Evolutionary conservation across 2,797 vertebrate species (phyloP).

Genomic region (Melanotaenia maccullochi): DNA sequence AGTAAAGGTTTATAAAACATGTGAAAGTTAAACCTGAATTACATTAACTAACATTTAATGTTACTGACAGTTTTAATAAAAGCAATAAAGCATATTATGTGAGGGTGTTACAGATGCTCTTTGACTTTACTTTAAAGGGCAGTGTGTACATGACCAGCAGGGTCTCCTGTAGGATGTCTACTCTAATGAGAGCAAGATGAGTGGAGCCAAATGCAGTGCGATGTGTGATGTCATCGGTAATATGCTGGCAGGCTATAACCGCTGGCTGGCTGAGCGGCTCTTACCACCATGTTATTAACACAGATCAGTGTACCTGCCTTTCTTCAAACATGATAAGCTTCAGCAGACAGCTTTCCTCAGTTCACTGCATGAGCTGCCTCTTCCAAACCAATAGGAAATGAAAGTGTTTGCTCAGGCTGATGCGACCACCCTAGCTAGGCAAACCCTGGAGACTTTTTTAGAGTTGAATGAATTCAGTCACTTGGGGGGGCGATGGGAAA

Average conservation of each 20-base stretch:
- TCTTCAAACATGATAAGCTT: conserved; percentile 70
- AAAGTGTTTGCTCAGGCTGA: conserved; percentile 37
- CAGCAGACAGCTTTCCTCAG: conserved; percentile 53
- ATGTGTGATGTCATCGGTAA: conserved; percentile 71
- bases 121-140: conserved; percentile 58
- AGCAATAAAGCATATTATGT: conserved; percentile 35
- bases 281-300: conserved; percentile 67
- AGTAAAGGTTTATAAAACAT: conserved; percentile 5
- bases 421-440: conserved; percentile 5
- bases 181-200: conserved; percentile 61
- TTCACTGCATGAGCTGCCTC: conserved; percentile 41
- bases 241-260: conserved; percentile 58
- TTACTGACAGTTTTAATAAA: conserved; percentile 8
- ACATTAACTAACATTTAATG: conserved; percentile 8
- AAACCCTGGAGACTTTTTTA: conserved; percentile 18
- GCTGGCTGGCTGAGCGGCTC: conserved; percentile 55
- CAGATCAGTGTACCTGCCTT: conserved; percentile 73
- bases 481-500: neutral
- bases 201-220: conserved; percentile 54
- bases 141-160: conserved; percentile 49
- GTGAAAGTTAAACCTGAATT: conserved; percentile 19
- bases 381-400: conserved; percentile 49
- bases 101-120: conserved; percentile 40
- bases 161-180: conserved; percentile 61
- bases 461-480: conserved; percentile 2